Evolutionary conservation across 37 sponge, comb jelly and placozoan species (phyloP).

Genomic region (Beroe ovata): DNA sequence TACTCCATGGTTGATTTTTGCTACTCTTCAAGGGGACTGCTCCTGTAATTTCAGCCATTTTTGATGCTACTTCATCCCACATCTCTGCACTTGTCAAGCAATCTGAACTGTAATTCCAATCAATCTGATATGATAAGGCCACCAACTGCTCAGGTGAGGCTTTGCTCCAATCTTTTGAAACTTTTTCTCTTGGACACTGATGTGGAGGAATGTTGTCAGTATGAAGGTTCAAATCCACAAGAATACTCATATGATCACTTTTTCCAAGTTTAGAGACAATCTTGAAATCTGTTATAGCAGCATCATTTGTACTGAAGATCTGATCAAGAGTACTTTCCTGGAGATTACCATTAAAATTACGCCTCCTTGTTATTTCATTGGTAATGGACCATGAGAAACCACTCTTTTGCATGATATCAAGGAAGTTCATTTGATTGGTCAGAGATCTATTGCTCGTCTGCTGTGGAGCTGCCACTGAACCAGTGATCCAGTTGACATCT

Average conservation of each 20-base stretch:
- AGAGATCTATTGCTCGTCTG: background rate
- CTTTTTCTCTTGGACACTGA: too few species aligned
- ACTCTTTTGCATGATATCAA: background rate
- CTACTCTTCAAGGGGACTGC: background rate
- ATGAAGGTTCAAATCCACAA: background rate
- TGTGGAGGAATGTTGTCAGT: too few species aligned
- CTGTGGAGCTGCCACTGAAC: too few species aligned
- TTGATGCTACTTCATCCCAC: background rate
- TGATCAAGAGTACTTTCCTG: background rate
- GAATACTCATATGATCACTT: background rate
- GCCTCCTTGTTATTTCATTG: background rate
- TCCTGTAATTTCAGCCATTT: background rate
- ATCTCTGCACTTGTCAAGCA: background rate
- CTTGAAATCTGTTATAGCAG: background rate
- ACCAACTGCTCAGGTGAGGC: background rate
- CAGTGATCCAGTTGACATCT: background rate
- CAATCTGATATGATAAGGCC: background rate
- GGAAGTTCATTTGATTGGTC: background rate
- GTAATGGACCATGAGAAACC: background rate
- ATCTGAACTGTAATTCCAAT: background rate
- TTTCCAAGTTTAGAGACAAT: background rate
- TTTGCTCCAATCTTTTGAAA: background rate
- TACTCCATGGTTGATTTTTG: background rate
- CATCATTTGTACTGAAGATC: background rate
- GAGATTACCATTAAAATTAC: background rate